A percentile compares a stretch with the other conserved stretches of the same genome.
Evolutionary conservation across 92 coral and sea anemone genomes (phyloP).

Genomic region (Siderastrea siderea): DNA sequence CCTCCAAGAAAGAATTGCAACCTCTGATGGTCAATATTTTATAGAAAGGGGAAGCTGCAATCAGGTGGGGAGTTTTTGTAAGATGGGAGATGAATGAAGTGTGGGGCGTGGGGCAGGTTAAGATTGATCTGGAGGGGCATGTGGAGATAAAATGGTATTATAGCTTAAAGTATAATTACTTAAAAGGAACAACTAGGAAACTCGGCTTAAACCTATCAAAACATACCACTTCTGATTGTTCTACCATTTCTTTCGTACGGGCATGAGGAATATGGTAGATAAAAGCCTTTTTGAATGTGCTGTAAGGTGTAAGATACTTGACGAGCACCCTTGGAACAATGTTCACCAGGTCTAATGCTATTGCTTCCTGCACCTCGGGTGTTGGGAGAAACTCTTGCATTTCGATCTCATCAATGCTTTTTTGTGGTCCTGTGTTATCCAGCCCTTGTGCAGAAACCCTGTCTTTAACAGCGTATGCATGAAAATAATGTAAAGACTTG

Average conservation of each 20-base stretch:
- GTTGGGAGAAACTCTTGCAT: conserved; percentile 46
- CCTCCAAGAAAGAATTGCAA: no score
- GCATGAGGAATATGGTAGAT: conserved; percentile 48
- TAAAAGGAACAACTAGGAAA: no score
- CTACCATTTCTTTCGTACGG: conserved; percentile 20
- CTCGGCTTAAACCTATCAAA: no score
- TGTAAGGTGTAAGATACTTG: conserved; percentile 29
- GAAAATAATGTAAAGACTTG: conserved; percentile 46
- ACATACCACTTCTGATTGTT: conserved; percentile 47
- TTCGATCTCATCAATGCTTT: conserved; percentile 40
- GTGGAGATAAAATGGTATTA: no score
- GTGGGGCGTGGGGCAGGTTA: no score
- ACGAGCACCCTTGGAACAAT: conserved; percentile 26
- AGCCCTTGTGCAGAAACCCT: conserved; percentile 9
- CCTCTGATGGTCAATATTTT: no score
- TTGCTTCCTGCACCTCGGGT: conserved; percentile 29
- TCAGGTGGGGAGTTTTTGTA: no score
- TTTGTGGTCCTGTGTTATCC: conserved; percentile 30
- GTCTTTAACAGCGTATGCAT: conserved; percentile 40
- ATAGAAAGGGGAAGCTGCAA: no score
- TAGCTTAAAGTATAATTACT: no score
- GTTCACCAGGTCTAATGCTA: neutral
- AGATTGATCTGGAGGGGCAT: no score
- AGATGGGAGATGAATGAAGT: no score
- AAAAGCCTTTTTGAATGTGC: conserved; percentile 13